A percentile compares a stretch with the other conserved stretches of the same genome.
phyloP scores from a whole-genome alignment of 2,797 vertebrate species.

The Halcyon chelicuti region DNA sequence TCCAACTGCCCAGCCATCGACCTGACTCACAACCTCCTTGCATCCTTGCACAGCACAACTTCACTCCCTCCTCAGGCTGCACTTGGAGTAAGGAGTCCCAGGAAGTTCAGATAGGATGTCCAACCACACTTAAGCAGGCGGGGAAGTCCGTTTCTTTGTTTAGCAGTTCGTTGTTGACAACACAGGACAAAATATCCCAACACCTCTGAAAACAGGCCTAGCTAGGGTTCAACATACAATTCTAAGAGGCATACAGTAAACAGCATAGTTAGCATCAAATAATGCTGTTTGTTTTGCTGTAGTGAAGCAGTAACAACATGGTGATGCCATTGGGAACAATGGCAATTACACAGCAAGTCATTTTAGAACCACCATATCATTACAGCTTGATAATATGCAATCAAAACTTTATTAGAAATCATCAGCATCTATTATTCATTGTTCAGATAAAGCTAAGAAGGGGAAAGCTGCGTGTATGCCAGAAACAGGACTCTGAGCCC shows the following conservation, averaged over 20 bases:
- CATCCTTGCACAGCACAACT: rapidly evolving
- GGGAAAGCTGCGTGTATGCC: not conserved
- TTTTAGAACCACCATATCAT: not conserved
- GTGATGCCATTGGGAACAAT: slow-evolving; percentile 37
- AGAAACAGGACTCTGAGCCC: not conserved
- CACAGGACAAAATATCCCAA: not conserved
- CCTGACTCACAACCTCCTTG: not conserved
- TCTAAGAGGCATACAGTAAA: not conserved
- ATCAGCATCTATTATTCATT: slow-evolving; percentile 51
- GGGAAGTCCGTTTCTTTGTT: not conserved
- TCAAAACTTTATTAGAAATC: slow-evolving; percentile 66
- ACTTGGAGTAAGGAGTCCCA: not conserved
- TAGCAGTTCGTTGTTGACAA: not conserved
- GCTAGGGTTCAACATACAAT: not conserved
- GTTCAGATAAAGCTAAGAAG: not conserved
- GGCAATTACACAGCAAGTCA: slow-evolving; percentile 33
- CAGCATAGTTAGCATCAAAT: not conserved
- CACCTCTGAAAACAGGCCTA: not conserved
- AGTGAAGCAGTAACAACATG: not conserved
- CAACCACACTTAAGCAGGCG: not conserved
- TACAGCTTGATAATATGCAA: slow-evolving; percentile 39
- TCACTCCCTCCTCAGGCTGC: not conserved
- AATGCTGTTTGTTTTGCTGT: not conserved
- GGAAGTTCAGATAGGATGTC: not conserved
- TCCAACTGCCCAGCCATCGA: not conserved